Evolutionary conservation across 2,113 vertebrate species (phyloP).

Genomic region (Apaloderma vittatum): DNA sequence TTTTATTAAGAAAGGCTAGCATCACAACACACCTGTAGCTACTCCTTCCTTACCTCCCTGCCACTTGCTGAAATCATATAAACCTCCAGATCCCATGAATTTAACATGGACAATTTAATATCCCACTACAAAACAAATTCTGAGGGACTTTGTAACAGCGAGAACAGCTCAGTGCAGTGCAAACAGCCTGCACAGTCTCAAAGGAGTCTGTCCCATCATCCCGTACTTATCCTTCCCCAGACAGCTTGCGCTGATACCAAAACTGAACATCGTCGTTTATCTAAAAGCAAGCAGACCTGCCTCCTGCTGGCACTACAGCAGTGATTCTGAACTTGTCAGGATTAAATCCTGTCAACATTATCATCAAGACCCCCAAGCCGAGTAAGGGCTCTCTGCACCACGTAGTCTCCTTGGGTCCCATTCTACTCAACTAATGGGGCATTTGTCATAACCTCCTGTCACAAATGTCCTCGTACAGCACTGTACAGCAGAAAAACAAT

Average conservation of each 20-base stretch:
- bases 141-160: neutral
- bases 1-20: neutral
- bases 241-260: neutral
- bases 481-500: neutral
- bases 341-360: neutral
- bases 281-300: neutral
- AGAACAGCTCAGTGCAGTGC: neutral
- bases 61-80: neutral
- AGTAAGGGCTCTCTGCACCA: neutral
- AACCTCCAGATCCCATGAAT: neutral
- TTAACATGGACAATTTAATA: neutral
- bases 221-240: constrained; percentile 15
- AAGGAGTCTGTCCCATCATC: neutral
- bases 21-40: neutral
- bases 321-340: neutral
- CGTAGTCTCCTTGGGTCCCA: neutral
- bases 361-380: neutral
- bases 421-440: neutral
- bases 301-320: neutral
- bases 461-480: neutral
- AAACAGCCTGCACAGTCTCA: constrained; percentile 7
- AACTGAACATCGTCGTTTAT: neutral
- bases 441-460: neutral
- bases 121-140: neutral
- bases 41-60: neutral